Evolutionary conservation across 2,113 vertebrate genomes (phyloP).

Genomic region (Loxodonta africana): DNA sequence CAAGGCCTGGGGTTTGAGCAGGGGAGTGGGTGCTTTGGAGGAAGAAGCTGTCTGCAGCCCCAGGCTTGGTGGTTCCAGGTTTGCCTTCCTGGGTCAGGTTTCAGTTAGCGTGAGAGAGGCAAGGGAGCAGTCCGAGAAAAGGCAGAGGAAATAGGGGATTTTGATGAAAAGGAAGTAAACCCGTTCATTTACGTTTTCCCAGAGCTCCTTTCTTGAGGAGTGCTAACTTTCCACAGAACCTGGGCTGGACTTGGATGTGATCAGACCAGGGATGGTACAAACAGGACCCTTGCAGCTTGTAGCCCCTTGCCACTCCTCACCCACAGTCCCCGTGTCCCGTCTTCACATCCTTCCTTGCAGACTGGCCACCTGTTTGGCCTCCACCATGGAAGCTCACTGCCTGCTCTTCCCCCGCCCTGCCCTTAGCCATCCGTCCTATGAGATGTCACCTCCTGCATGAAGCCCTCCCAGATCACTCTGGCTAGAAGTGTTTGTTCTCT

Average conservation of each 20-base stretch:
- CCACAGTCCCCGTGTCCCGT: not conserved
- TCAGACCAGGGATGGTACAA: accelerated
- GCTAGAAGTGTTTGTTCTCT: not conserved
- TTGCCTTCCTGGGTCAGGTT: not conserved
- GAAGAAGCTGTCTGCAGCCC: too few species aligned
- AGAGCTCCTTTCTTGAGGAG: not conserved
- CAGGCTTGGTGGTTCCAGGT: too few species aligned
- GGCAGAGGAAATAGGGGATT: not conserved
- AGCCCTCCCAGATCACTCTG: not conserved
- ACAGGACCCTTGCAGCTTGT: not conserved
- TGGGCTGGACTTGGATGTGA: too few species aligned
- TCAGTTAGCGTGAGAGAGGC: not conserved
- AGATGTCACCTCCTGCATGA: not conserved
- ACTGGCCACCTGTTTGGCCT: not conserved
- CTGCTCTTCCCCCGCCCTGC: not conserved
- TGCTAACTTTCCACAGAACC: not conserved
- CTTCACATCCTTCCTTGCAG: accelerated
- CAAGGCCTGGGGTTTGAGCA: too few species aligned
- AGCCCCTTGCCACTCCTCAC: not conserved
- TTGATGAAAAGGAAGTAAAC: not conserved
- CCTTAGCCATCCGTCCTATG: not conserved
- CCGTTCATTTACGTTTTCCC: too few species aligned
- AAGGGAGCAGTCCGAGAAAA: accelerated
- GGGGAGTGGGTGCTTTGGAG: too few species aligned
- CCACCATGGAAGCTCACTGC: too few species aligned